A percentile compares a stretch with the other conserved stretches of the same genome.
Evolutionary conservation across 1,140 invertebrate genomes (phyloP).

Genomic region (Nasonia giraulti): DNA sequence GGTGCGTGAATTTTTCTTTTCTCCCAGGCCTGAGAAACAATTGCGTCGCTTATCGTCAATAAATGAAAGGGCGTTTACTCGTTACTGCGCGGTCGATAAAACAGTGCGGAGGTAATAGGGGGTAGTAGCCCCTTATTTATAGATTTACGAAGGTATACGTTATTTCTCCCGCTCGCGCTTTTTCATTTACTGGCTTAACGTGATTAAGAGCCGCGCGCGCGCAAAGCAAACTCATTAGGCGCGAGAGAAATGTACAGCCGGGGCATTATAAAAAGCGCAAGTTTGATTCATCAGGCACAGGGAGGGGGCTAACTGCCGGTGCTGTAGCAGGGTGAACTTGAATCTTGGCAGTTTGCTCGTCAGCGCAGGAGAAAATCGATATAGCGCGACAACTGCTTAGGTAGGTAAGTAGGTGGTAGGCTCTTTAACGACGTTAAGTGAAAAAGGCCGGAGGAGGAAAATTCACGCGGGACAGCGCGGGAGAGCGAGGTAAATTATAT

Average conservation of each 20-base stretch:
- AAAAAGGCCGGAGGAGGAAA: conserved; percentile 13
- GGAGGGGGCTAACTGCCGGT: background rate
- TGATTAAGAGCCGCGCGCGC: background rate
- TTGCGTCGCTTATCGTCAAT: no score
- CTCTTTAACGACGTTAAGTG: conserved; percentile 26
- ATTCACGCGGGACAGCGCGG: background rate
- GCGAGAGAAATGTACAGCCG: background rate
- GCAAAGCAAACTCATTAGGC: background rate
- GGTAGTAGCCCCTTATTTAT: background rate
- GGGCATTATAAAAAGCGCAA: background rate
- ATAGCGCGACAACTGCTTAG: conserved; percentile 14
- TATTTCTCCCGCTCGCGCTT: background rate
- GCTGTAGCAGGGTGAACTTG: background rate
- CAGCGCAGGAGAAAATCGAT: conserved; percentile 20
- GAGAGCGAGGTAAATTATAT: conserved; percentile 7
- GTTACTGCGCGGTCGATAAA: background rate
- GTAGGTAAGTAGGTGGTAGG: background rate
- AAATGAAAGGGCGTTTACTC: no score
- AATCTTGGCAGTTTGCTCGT: conserved; percentile 2
- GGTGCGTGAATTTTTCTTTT: no score
- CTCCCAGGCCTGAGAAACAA: no score
- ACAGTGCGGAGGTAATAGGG: background rate
- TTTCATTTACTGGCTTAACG: background rate
- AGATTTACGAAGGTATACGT: background rate
- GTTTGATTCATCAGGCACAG: background rate